phyloP scores from a whole-genome alignment of 2,888 invertebrate species.

The Drosophila neoperkinsi region DNA sequence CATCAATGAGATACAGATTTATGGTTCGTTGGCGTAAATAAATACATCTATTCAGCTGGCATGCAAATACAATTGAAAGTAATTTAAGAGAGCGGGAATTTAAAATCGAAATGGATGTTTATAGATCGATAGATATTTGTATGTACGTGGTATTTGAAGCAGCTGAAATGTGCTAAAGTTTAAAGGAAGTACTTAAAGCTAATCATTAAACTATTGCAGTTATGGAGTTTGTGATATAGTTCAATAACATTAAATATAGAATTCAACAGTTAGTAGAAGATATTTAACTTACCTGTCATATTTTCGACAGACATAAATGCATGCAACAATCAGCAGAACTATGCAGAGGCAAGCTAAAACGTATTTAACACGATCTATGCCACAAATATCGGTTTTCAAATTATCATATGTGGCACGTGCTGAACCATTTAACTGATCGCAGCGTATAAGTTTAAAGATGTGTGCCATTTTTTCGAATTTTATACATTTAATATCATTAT shows the following conservation, averaged over 20 bases:
- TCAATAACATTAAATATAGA: background rate
- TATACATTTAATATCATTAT: conserved; percentile 7
- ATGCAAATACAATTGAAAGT: conserved; percentile 2
- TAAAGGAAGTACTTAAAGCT: background rate
- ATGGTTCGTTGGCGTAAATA: conserved; percentile 3
- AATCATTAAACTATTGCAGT: background rate
- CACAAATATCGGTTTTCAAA: conserved; percentile 78
- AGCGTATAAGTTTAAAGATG: conserved; percentile 61
- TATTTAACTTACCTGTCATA: conserved; percentile 64
- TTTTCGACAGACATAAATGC: conserved; percentile 62
- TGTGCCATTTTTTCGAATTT: conserved; percentile 52
- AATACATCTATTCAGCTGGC: background rate
- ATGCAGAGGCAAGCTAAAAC: conserved; percentile 55
- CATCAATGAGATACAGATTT: conserved; percentile 42
- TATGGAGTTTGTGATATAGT: background rate
- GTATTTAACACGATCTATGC: conserved; percentile 68
- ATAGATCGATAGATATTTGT: background rate
- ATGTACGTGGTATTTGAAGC: background rate
- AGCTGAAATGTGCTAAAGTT: background rate
- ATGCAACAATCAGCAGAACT: conserved; percentile 56
- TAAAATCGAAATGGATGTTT: background rate
- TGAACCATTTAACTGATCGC: conserved; percentile 62
- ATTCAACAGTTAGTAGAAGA: background rate
- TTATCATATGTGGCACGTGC: conserved; percentile 59
- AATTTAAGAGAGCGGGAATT: background rate